Percentiles rank a stretch among this genome's conserved stretches.
Evolutionary conservation across 2,113 vertebrate genomes (phyloP).

Genomic region (Macaca mulatta): DNA sequence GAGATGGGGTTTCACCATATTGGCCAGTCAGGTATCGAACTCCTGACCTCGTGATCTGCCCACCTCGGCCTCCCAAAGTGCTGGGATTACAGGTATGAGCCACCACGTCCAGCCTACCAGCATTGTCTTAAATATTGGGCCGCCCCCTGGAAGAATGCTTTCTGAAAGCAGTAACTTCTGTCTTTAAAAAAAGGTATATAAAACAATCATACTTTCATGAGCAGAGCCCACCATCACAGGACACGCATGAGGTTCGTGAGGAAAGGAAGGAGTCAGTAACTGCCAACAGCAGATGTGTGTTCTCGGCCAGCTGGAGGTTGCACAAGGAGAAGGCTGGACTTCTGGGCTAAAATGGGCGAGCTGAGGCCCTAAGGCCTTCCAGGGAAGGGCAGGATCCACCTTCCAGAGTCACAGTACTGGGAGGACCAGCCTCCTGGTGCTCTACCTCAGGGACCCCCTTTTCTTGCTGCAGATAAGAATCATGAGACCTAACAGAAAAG

Average conservation of each 20-base stretch:
- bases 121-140: neutral
- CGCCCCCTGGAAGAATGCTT: neutral
- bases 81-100: no score
- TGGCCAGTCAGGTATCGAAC: no score
- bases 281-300: neutral
- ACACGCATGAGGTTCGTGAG: neutral
- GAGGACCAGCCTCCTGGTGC: neutral
- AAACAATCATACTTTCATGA: neutral
- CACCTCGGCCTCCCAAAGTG: no score
- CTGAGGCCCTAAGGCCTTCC: neutral
- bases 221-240: neutral
- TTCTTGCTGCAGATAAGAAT: neutral
- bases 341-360: neutral
- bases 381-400: neutral
- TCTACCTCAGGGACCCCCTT: neutral
- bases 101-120: no score
- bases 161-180: constrained; percentile 8
- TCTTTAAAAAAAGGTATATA: neutral
- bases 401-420: neutral
- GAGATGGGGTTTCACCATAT: no score
- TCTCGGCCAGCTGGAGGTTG: neutral
- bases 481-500: neutral
- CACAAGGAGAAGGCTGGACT: neutral
- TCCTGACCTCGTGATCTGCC: no score
- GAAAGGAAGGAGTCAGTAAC: neutral